These are phyloP conservation scores for Drosophila pruinosa DNA, from an alignment of 1,140 invertebrate genomes.

Conservation along the genomic window DNA sequence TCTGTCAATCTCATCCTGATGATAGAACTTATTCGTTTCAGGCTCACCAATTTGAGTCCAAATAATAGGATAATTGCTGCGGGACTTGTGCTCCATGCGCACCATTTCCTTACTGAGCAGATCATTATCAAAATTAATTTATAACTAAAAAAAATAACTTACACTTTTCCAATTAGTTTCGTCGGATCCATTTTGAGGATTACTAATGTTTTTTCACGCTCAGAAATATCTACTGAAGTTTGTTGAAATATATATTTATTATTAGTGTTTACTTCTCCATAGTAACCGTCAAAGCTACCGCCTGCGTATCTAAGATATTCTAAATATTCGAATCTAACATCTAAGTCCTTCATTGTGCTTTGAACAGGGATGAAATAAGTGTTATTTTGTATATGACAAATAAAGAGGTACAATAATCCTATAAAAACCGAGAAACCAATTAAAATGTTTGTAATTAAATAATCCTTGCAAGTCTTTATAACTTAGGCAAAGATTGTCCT, in stretches of 20 bases:
- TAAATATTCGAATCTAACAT: too few species aligned
- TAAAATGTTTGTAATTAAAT: too few species aligned
- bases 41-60: conserved; percentile 57
- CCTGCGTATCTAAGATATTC: too few species aligned
- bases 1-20: conserved; percentile 63
- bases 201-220: background rate
- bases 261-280: background rate
- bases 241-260: background rate
- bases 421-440: too few species aligned
- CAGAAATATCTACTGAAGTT: background rate
- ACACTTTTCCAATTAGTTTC: conserved; percentile 68
- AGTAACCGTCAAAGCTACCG: background rate
- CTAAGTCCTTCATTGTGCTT: too few species aligned
- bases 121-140: background rate
- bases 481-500: background rate
- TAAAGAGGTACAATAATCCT: too few species aligned
- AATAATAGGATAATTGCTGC: conserved; percentile 60
- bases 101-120: conserved; percentile 66
- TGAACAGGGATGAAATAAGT: too few species aligned
- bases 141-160: conserved; percentile 22
- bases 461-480: background rate
- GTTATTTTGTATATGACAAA: too few species aligned
- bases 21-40: conserved; percentile 63
- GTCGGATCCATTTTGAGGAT: conserved; percentile 48
- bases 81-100: conserved; percentile 62